Evolutionary conservation across 1,140 invertebrate species (phyloP), one percentile per base, ranked within the genome.

Genomic region (Acromyrmex charruanus): DNA sequence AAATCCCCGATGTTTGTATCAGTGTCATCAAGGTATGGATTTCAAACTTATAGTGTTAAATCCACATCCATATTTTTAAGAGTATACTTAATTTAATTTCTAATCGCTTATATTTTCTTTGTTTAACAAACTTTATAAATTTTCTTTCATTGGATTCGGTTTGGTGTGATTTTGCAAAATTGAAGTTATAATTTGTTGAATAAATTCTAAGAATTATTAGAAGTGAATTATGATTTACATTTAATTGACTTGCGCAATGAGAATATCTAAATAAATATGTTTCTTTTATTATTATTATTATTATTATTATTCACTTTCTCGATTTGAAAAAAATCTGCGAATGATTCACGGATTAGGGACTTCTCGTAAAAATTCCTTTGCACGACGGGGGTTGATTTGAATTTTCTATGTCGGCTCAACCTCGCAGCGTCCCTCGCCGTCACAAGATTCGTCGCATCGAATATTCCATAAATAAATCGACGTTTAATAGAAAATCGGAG

Each of bases 401-500:
- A 94, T 93, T 93, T 92, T 89, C 86, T 88, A 86, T 74, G 69
- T 69, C 51, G 71, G 84, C 80, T 81, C 84, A 89, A 77, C 69
- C 75, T 72, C 31, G 61, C 82, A 53, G 65, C 71, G 63, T 72
- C 75, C 55, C 59, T 51, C 39, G 18, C 21, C 69, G 35, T 86
- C 68, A 61, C 28, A 72, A 51, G 53, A 88, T 75, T 80, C 89
- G 79, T 87, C 81, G 75, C 91, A 93, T 94, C 91, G 93, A 94
- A 95, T 95, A 94, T 94, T 95, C 94, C 94, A 94, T 94, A 94
- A 94, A 94, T 94, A 94, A 94, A 94, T 94, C 93, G 94, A 91
- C 92, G 91, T 93, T 94, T 94, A 94, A 95, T 95, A 94, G 93
- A 94, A 94, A 94, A 94, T 94, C 94, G 91, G 77, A 85, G 77